Conservation (phyloP, 2,888 invertebrate genomes). For the Conchocele bisecta region DNA sequence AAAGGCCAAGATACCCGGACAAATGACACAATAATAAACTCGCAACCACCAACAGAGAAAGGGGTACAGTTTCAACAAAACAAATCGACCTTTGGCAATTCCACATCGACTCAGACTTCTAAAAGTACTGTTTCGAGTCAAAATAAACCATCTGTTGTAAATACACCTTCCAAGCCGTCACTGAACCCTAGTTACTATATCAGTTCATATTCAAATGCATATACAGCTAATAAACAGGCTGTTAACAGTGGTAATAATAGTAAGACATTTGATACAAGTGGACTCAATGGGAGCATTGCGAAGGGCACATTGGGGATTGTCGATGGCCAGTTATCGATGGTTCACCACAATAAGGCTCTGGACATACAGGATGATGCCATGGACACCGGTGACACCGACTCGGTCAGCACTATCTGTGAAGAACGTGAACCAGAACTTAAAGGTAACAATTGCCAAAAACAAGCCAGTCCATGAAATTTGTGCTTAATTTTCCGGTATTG, state of each 20-base stretch:
- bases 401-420: slow-evolving; percentile 55
- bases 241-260: neutral
- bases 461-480: too few species aligned
- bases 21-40: neutral
- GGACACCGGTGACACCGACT: slow-evolving; percentile 46
- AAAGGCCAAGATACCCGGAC: slow-evolving; percentile 12
- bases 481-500: too few species aligned
- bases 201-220: too few species aligned
- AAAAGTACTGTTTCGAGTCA: too few species aligned
- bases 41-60: too few species aligned
- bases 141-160: too few species aligned
- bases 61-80: too few species aligned
- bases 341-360: slow-evolving; percentile 8
- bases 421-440: slow-evolving; percentile 48
- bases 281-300: slow-evolving; percentile 12
- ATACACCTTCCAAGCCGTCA: too few species aligned
- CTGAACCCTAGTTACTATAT: too few species aligned
- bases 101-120: too few species aligned
- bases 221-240: neutral
- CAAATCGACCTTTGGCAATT: too few species aligned
- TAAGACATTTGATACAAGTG: slow-evolving; percentile 5
- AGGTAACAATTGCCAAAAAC: slow-evolving; percentile 28
- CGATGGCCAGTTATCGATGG: slow-evolving; percentile 33
- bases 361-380: slow-evolving; percentile 15
- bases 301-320: slow-evolving; percentile 39